phyloP scores from a whole-genome alignment of 2,888 invertebrate genomes.

The Eupelmus urozonus region DNA sequence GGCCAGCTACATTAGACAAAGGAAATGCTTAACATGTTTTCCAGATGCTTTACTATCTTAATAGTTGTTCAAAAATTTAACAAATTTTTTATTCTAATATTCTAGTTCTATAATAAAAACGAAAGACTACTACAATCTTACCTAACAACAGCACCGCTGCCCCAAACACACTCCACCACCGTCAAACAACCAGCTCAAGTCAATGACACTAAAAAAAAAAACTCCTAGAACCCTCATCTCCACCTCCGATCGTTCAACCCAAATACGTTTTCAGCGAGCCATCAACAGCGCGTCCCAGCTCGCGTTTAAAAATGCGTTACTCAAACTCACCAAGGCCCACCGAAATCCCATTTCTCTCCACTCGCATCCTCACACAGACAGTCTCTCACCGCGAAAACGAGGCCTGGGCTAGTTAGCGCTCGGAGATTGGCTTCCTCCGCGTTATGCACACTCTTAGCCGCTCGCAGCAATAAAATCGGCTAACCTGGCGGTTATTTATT shows the following conservation, averaged over 20 bases:
- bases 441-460: conserved; percentile 62
- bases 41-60: too few relatives aligned
- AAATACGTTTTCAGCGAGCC: not conserved
- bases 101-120: too few relatives aligned
- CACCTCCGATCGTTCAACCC: conserved; percentile 16
- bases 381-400: not conserved
- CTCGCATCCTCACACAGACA: not conserved
- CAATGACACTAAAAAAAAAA: not conserved
- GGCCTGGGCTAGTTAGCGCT: conserved; percentile 74
- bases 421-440: conserved; percentile 74
- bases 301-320: conserved; percentile 48
- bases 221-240: not conserved
- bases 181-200: too few relatives aligned
- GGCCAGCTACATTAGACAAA: too few relatives aligned
- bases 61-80: too few relatives aligned
- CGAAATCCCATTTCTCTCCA: conserved; percentile 35
- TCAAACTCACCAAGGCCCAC: conserved; percentile 37
- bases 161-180: too few relatives aligned
- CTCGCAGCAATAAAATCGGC: conserved; percentile 75
- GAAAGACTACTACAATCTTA: too few relatives aligned
- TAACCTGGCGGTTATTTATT: conserved; percentile 77
- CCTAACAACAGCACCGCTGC: too few relatives aligned
- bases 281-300: conserved; percentile 2
- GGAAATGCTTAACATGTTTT: too few relatives aligned
- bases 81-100: too few relatives aligned